Percentiles rank a stretch among this genome's conserved stretches.
These are phyloP conservation scores for Brienomyrus longianalis DNA, from an alignment of 2,113 vertebrate genomes.

Conservation along the genomic window DNA sequence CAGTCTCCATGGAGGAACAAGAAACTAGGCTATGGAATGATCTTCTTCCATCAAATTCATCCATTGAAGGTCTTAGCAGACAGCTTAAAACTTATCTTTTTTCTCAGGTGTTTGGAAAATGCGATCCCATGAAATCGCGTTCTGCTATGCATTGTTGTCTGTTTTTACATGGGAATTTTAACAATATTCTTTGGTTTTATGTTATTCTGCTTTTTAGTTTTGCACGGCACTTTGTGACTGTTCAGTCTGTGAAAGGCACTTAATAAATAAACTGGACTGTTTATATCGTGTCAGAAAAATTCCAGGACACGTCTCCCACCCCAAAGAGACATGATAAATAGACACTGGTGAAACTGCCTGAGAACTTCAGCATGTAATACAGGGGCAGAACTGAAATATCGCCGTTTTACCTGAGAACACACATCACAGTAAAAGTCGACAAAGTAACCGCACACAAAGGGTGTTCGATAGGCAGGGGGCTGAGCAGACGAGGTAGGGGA, in stretches of 20 bases:
- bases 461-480: neutral
- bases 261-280: neutral
- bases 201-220: no score
- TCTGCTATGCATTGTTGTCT: no score
- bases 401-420: neutral
- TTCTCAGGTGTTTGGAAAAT: no score
- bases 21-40: neutral
- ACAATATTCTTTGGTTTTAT: no score
- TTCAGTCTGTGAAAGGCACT: no score
- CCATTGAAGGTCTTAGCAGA: no score
- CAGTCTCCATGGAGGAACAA: neutral
- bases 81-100: no score
- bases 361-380: neutral
- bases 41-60: no score
- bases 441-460: neutral
- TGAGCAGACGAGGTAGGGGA: neutral
- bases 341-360: neutral
- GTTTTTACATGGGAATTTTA: no score
- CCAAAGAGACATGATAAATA: neutral
- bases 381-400: neutral
- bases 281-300: neutral
- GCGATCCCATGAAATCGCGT: no score
- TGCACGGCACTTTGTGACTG: no score
- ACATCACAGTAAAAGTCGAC: neutral
- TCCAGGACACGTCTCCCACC: neutral